Base-by-base conservation (phyloP, 2,888 invertebrate species). In the Apodemia hepburni region DNA sequence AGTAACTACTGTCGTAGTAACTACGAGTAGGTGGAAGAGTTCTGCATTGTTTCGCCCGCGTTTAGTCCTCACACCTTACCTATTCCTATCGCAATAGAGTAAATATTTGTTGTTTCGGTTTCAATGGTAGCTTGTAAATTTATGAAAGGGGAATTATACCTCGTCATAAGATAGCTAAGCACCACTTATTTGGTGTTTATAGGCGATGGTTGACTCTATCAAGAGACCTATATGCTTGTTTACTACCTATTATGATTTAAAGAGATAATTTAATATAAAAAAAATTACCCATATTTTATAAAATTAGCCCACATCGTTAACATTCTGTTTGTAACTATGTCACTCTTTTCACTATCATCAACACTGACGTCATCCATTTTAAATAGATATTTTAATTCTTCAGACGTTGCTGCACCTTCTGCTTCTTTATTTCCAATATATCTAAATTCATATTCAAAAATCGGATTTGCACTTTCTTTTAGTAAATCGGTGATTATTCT, bases 251-350 rank as follows among this genome's bases (percentile, higher is more conserved):
- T 5, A 15, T 15, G 4, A 42, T 15, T n/a, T 9, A 29, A 15
- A 42, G 15, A 42, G 42, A 17, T 3, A n/a, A 45, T 6, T 45
- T 45, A 7, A 45, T 45, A n/a, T 45, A 2, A 45, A 45, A 6
- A 45, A n/a, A 27, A 54, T 77, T 75, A 90, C 90, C 88, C 90
- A 67, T 78, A 80, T 78, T 89, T 90, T 3, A 90, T 78, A 62
- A 90, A 90, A 69, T 90, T 89, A 0, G 83, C 68, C 90, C 90
- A 90, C 63, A 90, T 69, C 18, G 77, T 78, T 17, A 82, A 79
- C 18, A 89, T 76, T 15, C 82, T 80, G 54, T 86, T 79, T 7
- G 73, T 70, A 33, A 87, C 71, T 5, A 83, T 59, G 67, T 80
- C 73, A 59, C 84, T 84, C 17, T 78, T 73, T 18, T 79, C 77